Evolutionary conservation across 2,888 invertebrate species (phyloP), one percentile per base, ranked within the genome.

Genomic region (Anagyrus pseudococci): DNA sequence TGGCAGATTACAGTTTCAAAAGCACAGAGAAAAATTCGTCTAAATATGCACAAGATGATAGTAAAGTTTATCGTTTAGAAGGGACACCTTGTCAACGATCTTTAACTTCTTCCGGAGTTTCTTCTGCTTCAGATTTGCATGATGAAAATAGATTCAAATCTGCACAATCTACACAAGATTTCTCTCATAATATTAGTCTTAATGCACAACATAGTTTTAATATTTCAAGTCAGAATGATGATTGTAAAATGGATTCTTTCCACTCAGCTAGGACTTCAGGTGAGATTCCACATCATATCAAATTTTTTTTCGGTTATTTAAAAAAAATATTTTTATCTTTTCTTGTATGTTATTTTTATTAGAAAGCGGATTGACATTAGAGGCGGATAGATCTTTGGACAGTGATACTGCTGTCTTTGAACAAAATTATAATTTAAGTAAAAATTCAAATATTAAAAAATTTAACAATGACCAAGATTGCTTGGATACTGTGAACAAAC

Each of bases 51-150:
- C 75, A 76, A 50, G 75, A 72, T 67, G 82, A 81, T 69, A 84
- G 88, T 15, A 85, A 89, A 71, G 94, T 93, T 62, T 96, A 94
- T 79, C 94, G 91, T 74, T 95, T 95, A 0, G 96, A 96, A 82
- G 95, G 91, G 17, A 95, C 96, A 0, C 92, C 92, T 0, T 88
- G 90, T 72, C 89, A 89, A 74, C 89, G 89, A 4, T 77, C 78
- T 0, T 57, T 77, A 17, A 75, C 73, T 71, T 92, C 94, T 75
- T 95, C 95, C 0, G 92, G 92, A 29, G 93, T 95, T 0, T 92
- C 94, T 0, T 95, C 94, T 0, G 89, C 94, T 81, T 92, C 91
- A 0, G 96, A 96, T 81, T 83, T 96, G 33, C 84, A 90, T 22
- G 84, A 86, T 22, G 81, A 79, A 15, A 15, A 17, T 17, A 6